Percentiles rank a stretch among this genome's conserved stretches.
Conservation (phyloP, 2,888 invertebrate species). For the Ichneumoninae sp. region DNA sequence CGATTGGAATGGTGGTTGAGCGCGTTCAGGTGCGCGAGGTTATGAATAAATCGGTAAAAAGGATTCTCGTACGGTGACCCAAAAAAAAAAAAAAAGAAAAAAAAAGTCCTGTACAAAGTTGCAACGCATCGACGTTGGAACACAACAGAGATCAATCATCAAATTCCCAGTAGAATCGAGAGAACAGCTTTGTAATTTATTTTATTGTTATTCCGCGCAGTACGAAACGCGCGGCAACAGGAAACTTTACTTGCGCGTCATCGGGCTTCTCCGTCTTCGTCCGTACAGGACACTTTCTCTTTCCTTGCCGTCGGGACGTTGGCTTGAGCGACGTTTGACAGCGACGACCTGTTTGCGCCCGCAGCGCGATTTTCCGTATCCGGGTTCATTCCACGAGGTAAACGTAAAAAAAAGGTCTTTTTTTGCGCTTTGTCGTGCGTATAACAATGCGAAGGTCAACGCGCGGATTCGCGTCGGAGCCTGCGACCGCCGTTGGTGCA, state of each 20-base stretch:
- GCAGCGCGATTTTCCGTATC: conserved; percentile 11
- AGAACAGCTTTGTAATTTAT: not conserved
- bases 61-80: conserved; percentile 11
- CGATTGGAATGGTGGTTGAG: conserved; percentile 11
- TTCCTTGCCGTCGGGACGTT: conserved; percentile 14
- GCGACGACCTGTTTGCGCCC: not conserved
- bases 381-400: conserved; percentile 14
- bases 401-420: not conserved
- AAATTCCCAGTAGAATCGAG: conserved; percentile 16
- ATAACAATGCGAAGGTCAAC: not conserved
- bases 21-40: conserved; percentile 17
- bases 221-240: conserved; percentile 31
- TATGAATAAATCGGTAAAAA: conserved; percentile 23
- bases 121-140: conserved; percentile 9
- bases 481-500: not conserved
- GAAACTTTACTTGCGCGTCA: conserved; percentile 49
- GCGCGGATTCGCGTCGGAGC: not conserved
- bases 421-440: not conserved
- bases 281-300: conserved; percentile 23
- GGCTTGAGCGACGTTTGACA: conserved; percentile 34
- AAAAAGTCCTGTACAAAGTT: not conserved
- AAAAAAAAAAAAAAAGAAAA: not conserved
- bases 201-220: not conserved
- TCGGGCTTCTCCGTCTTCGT: conserved; percentile 1
- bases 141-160: conserved; percentile 7